phyloP scores from a whole-genome alignment of 1,140 invertebrate genomes.

The Diabrotica virgifera region DNA sequence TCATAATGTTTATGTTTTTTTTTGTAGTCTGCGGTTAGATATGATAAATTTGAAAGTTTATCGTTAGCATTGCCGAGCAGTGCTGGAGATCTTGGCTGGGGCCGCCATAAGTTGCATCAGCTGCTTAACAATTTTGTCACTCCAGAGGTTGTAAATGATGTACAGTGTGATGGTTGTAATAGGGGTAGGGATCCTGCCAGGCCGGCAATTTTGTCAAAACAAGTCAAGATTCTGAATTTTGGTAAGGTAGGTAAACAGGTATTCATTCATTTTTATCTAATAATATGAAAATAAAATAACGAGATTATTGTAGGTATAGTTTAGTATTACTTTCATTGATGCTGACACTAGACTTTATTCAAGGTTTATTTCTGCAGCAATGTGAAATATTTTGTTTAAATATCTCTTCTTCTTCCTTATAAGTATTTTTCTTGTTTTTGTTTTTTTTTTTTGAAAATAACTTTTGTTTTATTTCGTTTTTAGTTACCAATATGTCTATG shows the following conservation, averaged over 20 bases:
- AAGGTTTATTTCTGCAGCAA: too few species aligned
- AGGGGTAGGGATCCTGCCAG: conserved; percentile 49
- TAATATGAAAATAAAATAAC: too few species aligned
- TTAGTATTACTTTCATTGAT: too few species aligned
- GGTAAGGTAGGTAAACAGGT: conserved; percentile 58
- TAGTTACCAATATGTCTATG: conserved; percentile 77
- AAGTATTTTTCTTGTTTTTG: too few species aligned
- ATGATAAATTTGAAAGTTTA: conserved; percentile 87
- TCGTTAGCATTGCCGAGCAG: conserved; percentile 70
- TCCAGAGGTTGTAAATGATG: conserved; percentile 78
- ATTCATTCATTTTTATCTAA: not conserved
- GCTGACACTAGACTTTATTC: too few species aligned
- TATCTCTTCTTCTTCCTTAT: too few species aligned
- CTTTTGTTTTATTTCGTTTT: conserved; percentile 28
- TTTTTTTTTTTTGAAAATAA: too few species aligned
- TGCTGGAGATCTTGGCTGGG: conserved; percentile 52
- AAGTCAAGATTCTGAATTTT: conserved; percentile 80
- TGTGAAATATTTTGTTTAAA: too few species aligned
- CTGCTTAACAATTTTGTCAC: conserved; percentile 79
- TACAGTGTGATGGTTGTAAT: conserved; percentile 78
- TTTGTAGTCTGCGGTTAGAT: conserved; percentile 73
- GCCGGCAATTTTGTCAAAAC: conserved; percentile 54
- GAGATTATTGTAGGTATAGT: too few species aligned
- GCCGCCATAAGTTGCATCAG: conserved; percentile 60
- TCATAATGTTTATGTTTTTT: too few species aligned